These are phyloP conservation scores for Drosophila greeni DNA, from an alignment of 2,888 invertebrate genomes.

Conservation along the genomic window DNA sequence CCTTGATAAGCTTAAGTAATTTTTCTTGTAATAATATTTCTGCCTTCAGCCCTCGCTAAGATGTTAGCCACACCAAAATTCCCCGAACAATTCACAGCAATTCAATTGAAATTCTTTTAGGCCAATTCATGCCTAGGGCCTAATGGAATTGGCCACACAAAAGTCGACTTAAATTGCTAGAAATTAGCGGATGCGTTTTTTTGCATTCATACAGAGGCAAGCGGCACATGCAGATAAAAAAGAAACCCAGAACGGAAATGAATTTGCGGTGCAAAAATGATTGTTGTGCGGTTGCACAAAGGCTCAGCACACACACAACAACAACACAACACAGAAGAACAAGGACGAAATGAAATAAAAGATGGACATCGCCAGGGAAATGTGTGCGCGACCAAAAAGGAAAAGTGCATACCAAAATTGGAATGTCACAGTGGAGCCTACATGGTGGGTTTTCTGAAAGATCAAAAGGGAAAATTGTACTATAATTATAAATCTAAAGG, in stretches of 20 bases:
- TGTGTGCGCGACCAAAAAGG: constrained; percentile 11
- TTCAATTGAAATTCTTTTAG: constrained; percentile 11
- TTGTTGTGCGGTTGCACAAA: constrained; percentile 67
- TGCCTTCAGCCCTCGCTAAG: neutral
- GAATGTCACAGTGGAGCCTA: constrained; percentile 12
- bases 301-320: constrained; percentile 31
- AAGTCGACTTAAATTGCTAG: constrained; percentile 49
- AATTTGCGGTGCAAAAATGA: constrained; percentile 69
- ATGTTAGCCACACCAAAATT: neutral
- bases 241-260: constrained; percentile 61
- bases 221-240: constrained; percentile 7
- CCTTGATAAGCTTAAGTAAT: neutral
- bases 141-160: constrained; percentile 49
- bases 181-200: constrained; percentile 62
- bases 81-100: neutral
- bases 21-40: neutral
- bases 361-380: constrained; percentile 38
- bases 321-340: constrained; percentile 12
- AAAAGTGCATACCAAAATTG: constrained; percentile 56
- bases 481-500: too few species aligned
- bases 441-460: neutral
- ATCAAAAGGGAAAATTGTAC: neutral
- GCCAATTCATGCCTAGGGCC: neutral
- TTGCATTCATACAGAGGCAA: constrained; percentile 31
- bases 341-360: constrained; percentile 38